Evolutionary conservation across 2,888 invertebrate genomes (phyloP), one percentile per base, ranked within the genome.

Genomic region (Hemicrepidius hirtus): DNA sequence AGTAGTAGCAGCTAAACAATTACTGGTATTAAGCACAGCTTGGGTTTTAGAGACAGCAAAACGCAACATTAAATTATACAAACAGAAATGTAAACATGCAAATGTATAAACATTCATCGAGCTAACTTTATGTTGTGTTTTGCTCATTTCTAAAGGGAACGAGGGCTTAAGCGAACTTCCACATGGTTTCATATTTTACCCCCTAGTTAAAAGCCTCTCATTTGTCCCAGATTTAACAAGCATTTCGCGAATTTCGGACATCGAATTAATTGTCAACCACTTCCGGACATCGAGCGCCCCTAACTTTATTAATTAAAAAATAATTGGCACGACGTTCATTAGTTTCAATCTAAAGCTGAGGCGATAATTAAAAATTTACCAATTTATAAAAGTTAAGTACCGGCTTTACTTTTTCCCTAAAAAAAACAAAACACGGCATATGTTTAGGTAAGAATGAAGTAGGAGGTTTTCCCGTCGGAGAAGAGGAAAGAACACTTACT

Each of bases 401-500:
- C 16, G 41, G 41, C 41, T 41, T 13, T 16, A n/a, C n/a, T 13
- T 16, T 7, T 3, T 24, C 24, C 24, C 24, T 13, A n/a, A 7
- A 41, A 18, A 46, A 13, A 46, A 46, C 46, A 46, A 32, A 32
- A 46, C 16, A 18, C 3, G 46, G 46, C 46, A 46, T 46, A 46
- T 46, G 46, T 46, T 40, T 40, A 40, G 40, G 13, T 12, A n/a
- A 20, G 18, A 18, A 18, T 10, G 46, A 18, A 18, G 46, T 16
- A 9, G 16, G 46, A 18, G 46, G 13, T 46, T 46, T 46, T 46
- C 46, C 16, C 46, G 46, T 20, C 16, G 16, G 46, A 10, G 18
- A 5, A 46, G 46, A 46, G 46, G 46, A 46, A 46, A 18, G 46
- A 46, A 18, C 46, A 46, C 71, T 71, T 67, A 78, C 80, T 80